Percentiles rank a stretch among this genome's conserved stretches.
Conservation (phyloP, 2,113 vertebrate species). For the Cariama cristata region DNA sequence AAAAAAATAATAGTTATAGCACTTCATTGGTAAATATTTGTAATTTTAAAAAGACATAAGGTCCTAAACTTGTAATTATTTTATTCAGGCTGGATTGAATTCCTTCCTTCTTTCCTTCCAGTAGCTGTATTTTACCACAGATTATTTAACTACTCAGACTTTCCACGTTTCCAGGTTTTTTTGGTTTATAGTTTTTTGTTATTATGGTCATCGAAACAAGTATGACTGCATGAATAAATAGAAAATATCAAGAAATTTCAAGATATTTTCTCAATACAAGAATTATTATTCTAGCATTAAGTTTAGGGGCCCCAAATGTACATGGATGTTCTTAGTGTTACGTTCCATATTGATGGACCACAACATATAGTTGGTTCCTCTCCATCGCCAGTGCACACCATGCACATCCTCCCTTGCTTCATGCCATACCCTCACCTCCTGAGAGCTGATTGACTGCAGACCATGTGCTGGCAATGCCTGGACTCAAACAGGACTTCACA, state of each 20-base stretch:
- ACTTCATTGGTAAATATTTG: constrained; percentile 20
- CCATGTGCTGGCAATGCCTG: not conserved
- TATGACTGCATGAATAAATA: not conserved
- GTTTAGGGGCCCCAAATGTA: not conserved
- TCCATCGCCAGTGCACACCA: not conserved
- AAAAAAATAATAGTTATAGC: not conserved
- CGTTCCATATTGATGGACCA: rapidly evolving
- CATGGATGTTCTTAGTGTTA: rapidly evolving
- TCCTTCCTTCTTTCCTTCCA: not conserved
- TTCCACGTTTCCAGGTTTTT: not conserved
- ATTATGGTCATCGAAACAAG: not conserved
- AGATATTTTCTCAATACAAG: not conserved
- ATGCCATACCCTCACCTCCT: not conserved
- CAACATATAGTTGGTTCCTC: not conserved
- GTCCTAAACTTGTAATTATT: constrained; percentile 41
- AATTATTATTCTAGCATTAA: not conserved
- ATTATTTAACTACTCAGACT: not conserved
- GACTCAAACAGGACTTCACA: rapidly evolving
- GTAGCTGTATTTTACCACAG: not conserved
- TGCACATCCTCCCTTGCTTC: not conserved
- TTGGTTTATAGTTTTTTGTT: not conserved
- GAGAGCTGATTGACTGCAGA: not conserved
- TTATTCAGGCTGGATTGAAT: constrained; percentile 22
- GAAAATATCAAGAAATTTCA: not conserved
- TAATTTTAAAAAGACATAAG: not conserved